These are phyloP conservation scores for Acleris emargana DNA, from an alignment of 2,888 invertebrate species.

Conservation along the genomic window DNA sequence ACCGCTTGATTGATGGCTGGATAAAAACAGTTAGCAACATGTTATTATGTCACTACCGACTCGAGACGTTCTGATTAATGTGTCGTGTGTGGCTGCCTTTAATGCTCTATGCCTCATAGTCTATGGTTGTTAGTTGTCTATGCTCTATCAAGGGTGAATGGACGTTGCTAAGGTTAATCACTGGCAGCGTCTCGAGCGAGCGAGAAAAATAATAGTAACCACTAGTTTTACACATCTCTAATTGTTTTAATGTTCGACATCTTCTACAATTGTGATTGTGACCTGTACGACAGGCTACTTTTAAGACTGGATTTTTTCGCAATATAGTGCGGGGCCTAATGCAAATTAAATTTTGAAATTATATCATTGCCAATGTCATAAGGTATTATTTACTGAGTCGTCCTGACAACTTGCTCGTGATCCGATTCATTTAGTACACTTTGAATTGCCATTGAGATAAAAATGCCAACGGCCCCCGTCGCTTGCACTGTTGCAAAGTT, in stretches of 20 bases:
- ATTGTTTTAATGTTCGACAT: not conserved
- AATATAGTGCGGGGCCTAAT: not conserved
- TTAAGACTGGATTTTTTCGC: too few species aligned
- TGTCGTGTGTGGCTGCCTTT: constrained; percentile 54
- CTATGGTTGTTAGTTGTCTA: constrained; percentile 56
- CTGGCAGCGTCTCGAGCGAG: not conserved
- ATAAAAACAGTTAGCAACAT: constrained; percentile 75
- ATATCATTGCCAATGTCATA: constrained; percentile 18
- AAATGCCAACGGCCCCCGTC: constrained; percentile 18
- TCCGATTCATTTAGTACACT: constrained; percentile 19
- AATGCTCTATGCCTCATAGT: constrained; percentile 52
- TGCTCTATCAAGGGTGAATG: constrained; percentile 8
- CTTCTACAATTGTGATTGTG: not conserved
- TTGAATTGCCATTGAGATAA: constrained; percentile 24
- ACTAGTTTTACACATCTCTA: constrained; percentile 5
- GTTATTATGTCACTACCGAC: constrained; percentile 75
- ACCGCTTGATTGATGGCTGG: constrained; percentile 63
- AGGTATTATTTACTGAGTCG: constrained; percentile 18
- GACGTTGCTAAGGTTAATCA: constrained; percentile 10
- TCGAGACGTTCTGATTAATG: constrained; percentile 72
- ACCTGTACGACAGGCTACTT: not conserved
- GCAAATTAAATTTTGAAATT: constrained; percentile 24
- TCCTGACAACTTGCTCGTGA: constrained; percentile 18
- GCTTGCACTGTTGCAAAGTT: constrained; percentile 19
- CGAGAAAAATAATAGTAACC: not conserved